A percentile compares a stretch with the other conserved stretches of the same genome.
Conservation (phyloP, 2,797 vertebrate genomes). For the Chiloscyllium punctatum region DNA sequence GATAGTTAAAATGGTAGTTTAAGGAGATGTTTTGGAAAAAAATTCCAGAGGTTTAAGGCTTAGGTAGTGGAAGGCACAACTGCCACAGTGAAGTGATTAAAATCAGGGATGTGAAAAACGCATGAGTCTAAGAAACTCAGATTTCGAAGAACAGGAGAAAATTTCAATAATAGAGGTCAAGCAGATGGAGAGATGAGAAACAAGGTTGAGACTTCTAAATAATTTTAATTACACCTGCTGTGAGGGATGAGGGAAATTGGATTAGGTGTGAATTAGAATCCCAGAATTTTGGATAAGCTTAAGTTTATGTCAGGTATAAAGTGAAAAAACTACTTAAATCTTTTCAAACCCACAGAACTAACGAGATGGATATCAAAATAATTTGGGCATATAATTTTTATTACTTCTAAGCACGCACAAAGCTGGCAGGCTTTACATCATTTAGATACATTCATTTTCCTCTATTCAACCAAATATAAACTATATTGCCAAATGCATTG, state of each 20-base stretch:
- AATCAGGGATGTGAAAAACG: not conserved
- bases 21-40: not conserved
- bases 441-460: not conserved
- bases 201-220: not conserved
- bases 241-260: not conserved
- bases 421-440: not conserved
- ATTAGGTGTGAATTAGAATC: not conserved
- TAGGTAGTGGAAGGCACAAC: not conserved
- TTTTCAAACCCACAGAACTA: not conserved
- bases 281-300: not conserved
- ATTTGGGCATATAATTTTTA: slow-evolving; percentile 1
- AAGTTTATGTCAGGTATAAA: not conserved
- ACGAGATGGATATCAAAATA: not conserved
- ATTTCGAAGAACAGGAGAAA: not conserved
- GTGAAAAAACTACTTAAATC: not conserved
- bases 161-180: not conserved
- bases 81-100: not conserved
- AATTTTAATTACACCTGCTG: not conserved
- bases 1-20: not conserved
- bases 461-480: not conserved
- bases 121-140: not conserved
- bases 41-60: not conserved
- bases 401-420: not conserved
- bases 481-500: not conserved
- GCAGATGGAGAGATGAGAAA: not conserved